These are phyloP conservation scores for Phalanger gymnotis DNA, from an alignment of 2,797 vertebrate species.

Conservation along the genomic window DNA sequence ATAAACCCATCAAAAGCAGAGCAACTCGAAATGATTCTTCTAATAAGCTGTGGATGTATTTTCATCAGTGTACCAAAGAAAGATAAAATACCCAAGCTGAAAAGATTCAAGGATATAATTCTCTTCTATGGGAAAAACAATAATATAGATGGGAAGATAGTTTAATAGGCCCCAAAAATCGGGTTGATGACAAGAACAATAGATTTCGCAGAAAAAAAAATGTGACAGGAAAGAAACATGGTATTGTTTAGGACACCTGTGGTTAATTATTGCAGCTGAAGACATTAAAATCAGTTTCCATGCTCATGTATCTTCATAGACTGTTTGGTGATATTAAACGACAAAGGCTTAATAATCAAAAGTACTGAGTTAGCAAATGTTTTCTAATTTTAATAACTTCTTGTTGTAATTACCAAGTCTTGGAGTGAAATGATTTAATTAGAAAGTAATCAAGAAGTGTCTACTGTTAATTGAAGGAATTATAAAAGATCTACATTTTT, in stretches of 20 bases:
- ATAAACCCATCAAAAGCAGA: conserved; percentile 66
- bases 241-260: conserved; percentile 86
- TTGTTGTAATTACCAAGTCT: conserved; percentile 90
- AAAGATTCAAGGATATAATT: conserved; percentile 63
- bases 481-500: conserved; percentile 91
- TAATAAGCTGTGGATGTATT: conserved; percentile 64
- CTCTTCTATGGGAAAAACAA: conserved; percentile 56
- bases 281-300: conserved; percentile 86
- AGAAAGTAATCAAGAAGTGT: conserved; percentile 91
- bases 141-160: conserved; percentile 63
- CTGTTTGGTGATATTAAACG: conserved; percentile 86
- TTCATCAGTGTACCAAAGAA: conserved; percentile 62
- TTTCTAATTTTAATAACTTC: conserved; percentile 92
- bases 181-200: conserved; percentile 79
- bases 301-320: conserved; percentile 87
- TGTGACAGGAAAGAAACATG: conserved; percentile 75
- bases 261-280: conserved; percentile 86
- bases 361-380: conserved; percentile 91
- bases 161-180: conserved; percentile 70
- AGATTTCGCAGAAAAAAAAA: conserved; percentile 82
- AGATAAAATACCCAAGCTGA: conserved; percentile 63
- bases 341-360: conserved; percentile 89
- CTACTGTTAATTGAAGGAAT: conserved; percentile 91
- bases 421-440: conserved; percentile 91
- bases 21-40: conserved; percentile 60